These are phyloP conservation scores for Colinus virginianus DNA, from an alignment of 2,113 vertebrate genomes.

Conservation along the genomic window DNA sequence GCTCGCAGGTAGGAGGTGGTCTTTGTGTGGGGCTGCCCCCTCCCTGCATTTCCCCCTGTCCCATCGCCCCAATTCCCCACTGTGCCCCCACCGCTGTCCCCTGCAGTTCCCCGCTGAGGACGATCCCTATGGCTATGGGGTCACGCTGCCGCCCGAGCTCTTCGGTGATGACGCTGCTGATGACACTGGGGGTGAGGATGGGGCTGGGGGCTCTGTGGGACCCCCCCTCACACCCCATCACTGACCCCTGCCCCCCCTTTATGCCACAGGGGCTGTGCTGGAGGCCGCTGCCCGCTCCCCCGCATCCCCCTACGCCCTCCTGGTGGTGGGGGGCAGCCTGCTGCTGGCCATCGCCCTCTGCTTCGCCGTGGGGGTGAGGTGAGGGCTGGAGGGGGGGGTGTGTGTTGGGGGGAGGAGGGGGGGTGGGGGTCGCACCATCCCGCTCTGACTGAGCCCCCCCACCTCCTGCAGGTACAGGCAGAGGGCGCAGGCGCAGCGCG, in stretches of 20 bases:
- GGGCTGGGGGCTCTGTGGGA: not conserved
- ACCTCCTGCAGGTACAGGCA: constrained; percentile 29
- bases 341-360: constrained; percentile 54
- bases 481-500: not conserved
- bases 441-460: fast-evolving
- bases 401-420: no score
- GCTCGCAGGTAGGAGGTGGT: not conserved
- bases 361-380: constrained; percentile 62
- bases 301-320: not conserved
- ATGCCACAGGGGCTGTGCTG: not conserved
- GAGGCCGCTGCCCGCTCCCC: not conserved
- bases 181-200: not conserved
- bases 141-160: not conserved
- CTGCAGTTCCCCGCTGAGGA: not conserved
- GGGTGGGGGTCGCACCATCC: not conserved
- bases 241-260: not conserved
- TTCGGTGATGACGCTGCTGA: not conserved
- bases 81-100: fast-evolving
- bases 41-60: no score
- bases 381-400: not conserved
- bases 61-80: no score
- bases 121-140: not conserved
- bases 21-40: not conserved
- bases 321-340: constrained; percentile 67
- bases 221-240: not conserved